phyloP scores from a whole-genome alignment of 2,888 invertebrate genomes.

The Pyrocoelia pectoralis region DNA sequence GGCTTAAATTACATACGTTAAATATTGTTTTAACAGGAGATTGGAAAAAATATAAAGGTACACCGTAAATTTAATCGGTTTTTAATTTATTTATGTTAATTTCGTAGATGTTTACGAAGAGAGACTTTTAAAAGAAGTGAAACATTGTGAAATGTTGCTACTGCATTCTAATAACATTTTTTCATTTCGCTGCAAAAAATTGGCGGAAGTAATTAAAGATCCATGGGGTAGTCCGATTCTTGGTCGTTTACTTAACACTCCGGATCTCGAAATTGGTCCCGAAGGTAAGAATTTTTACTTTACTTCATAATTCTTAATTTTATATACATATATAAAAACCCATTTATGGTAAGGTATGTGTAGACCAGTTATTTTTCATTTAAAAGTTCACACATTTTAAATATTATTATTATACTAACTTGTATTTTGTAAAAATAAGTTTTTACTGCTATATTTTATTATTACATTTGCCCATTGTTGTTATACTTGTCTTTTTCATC shows the following conservation, averaged over 20 bases:
- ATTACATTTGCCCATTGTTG: no score
- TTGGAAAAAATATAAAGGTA: constrained; percentile 56
- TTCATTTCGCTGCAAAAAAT: constrained; percentile 54
- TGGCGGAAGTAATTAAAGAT: constrained; percentile 55
- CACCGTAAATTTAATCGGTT: not conserved
- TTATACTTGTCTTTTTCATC: no score
- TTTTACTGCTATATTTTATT: no score
- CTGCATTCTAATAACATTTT: constrained; percentile 51
- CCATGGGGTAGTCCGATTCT: constrained; percentile 56
- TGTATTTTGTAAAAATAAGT: no score
- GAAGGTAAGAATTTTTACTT: constrained; percentile 45
- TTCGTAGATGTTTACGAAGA: constrained; percentile 45
- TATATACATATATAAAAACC: no score
- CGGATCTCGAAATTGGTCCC: constrained; percentile 51
- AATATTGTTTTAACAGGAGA: constrained; percentile 57
- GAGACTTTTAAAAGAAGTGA: constrained; percentile 47
- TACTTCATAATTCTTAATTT: not conserved
- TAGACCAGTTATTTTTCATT: no score
- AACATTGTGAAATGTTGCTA: constrained; percentile 52
- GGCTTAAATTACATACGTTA: constrained; percentile 57
- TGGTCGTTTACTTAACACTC: constrained; percentile 50
- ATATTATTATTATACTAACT: no score
- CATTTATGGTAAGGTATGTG: no score
- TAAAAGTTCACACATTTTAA: no score
- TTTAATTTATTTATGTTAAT: constrained; percentile 8